These are phyloP conservation scores for Piscicola geometra DNA, from an alignment of 2,888 invertebrate genomes.

Conservation along the genomic window DNA sequence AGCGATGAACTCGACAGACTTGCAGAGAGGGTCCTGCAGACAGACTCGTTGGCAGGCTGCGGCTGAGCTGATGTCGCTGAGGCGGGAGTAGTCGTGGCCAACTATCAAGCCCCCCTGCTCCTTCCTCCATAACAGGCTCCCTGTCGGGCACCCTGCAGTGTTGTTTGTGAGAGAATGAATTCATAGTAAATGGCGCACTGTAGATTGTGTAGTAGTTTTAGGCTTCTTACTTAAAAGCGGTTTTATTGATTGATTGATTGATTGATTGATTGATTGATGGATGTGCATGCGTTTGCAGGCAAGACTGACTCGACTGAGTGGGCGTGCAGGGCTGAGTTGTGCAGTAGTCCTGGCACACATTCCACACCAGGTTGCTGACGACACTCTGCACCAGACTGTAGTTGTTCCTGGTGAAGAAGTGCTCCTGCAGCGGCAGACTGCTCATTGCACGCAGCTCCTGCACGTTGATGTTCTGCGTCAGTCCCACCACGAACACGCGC, in stretches of 20 bases:
- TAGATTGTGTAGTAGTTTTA: no score
- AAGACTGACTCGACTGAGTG: neutral
- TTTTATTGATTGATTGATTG: neutral
- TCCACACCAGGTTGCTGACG: constrained; percentile 37
- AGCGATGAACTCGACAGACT: constrained; percentile 33
- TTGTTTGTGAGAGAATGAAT: neutral
- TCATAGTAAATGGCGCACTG: no score
- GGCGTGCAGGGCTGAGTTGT: constrained; percentile 8
- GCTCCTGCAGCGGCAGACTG: constrained; percentile 31
- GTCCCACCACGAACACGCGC: constrained; percentile 34
- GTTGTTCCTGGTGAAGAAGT: constrained; percentile 31
- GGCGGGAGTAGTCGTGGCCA: constrained; percentile 36
- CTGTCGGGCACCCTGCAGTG: neutral
- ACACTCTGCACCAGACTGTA: constrained; percentile 30
- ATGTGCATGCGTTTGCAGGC: no score
- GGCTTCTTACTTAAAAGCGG: no score
- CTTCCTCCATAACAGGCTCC: neutral
- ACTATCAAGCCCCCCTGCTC: constrained; percentile 20
- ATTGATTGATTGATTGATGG: no score
- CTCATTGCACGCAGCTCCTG: constrained; percentile 32
- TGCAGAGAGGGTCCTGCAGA: constrained; percentile 35
- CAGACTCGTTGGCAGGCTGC: constrained; percentile 33
- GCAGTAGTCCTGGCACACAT: constrained; percentile 31
- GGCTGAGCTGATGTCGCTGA: constrained; percentile 28
- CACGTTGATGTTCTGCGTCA: constrained; percentile 24